Conservation (phyloP, 35 echinoderm and acorn worm genomes). For the Apostichopus japonicus region DNA sequence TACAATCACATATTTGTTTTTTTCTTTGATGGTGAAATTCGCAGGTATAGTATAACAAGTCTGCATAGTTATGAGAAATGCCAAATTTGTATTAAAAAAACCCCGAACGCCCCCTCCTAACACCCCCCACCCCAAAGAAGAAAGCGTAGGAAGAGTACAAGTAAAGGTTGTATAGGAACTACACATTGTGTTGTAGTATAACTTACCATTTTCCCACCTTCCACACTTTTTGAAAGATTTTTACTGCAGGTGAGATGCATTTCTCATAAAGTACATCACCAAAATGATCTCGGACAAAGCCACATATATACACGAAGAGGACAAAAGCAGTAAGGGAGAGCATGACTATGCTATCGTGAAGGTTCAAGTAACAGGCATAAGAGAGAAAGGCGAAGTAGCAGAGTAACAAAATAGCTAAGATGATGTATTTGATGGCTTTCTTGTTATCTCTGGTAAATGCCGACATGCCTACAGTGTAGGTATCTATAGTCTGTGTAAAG, state of each 20-base stretch:
- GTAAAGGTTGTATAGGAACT: too few relatives aligned
- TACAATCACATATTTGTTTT: neutral
- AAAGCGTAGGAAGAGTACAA: too few relatives aligned
- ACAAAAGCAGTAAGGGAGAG: slow-evolving; percentile 34
- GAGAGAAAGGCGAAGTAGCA: slow-evolving; percentile 38
- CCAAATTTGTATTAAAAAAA: too few relatives aligned
- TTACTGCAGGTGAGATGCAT: neutral
- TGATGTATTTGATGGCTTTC: slow-evolving; percentile 26
- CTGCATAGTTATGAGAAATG: too few relatives aligned
- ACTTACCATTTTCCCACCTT: slow-evolving; percentile 51
- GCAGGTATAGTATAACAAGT: neutral
- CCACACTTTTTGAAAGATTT: slow-evolving; percentile 22
- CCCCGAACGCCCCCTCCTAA: too few relatives aligned
- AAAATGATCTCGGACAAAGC: slow-evolving; percentile 47
- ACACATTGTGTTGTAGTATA: neutral
- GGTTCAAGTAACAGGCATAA: slow-evolving; percentile 40
- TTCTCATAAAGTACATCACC: slow-evolving; percentile 34
- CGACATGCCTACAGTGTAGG: neutral
- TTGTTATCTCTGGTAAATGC: slow-evolving; percentile 36
- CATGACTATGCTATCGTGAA: slow-evolving; percentile 17
- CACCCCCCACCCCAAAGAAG: too few relatives aligned
- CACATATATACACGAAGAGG: slow-evolving; percentile 26
- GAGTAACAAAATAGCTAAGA: neutral
- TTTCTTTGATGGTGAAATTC: neutral
- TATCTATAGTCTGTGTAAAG: slow-evolving; percentile 15